Conservation (phyloP, 2,888 invertebrate genomes). For the Stegophylla sp. region DNA sequence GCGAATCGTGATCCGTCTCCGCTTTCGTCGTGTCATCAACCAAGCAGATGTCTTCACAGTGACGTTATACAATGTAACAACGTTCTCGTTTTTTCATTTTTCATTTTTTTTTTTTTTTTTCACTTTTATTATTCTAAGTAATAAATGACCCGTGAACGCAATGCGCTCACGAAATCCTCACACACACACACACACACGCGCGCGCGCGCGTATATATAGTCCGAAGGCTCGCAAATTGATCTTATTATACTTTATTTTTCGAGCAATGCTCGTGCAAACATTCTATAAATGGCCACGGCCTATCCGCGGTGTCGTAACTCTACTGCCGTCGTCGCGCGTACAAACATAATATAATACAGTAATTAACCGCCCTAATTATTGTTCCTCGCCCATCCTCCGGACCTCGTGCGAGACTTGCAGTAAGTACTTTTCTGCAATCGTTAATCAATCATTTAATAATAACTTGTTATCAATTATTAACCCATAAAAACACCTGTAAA, state of each 20-base stretch:
- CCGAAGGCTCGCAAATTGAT: constrained; percentile 24
- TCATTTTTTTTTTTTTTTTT: constrained; percentile 36
- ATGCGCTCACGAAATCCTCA: constrained; percentile 43
- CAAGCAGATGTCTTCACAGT: constrained; percentile 17
- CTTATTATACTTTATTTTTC: constrained; percentile 10
- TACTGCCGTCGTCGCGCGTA: too few species aligned
- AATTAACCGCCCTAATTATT: constrained; percentile 45
- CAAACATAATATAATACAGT: neutral
- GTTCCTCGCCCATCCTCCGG: constrained; percentile 26
- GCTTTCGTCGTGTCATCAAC: constrained; percentile 47
- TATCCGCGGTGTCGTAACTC: constrained; percentile 8
- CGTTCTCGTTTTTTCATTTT: constrained; percentile 39
- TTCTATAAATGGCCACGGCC: constrained; percentile 35
- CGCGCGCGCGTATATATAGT: neutral
- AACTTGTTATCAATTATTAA: neutral
- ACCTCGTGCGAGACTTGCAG: neutral
- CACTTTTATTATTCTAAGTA: constrained; percentile 46
- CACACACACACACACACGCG: constrained; percentile 4
- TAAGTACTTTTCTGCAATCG: neutral
- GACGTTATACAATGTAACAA: constrained; percentile 30
- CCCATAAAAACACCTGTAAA: neutral
- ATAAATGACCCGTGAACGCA: constrained; percentile 39
- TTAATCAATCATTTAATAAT: too few species aligned
- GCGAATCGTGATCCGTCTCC: constrained; percentile 49
- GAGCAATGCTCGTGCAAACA: neutral